phyloP scores from a whole-genome alignment of 2,888 invertebrate genomes.

The Acrocyrtus sp. region DNA sequence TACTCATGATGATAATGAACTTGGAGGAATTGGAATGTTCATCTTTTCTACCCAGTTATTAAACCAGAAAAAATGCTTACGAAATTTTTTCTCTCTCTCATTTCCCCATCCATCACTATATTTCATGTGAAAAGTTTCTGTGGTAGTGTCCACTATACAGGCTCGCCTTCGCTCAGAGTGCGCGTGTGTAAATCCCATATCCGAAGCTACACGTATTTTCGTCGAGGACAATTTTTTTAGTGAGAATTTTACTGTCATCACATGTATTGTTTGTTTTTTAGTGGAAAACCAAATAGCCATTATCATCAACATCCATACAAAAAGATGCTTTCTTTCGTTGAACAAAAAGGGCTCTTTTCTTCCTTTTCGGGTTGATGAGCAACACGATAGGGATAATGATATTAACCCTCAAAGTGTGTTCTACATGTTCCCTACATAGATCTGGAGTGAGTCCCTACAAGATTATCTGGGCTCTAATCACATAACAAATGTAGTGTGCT shows the following conservation, averaged over 20 bases:
- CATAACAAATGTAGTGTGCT: no score
- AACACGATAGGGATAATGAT: slow-evolving; percentile 23
- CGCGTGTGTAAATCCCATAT: no score
- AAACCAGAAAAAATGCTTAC: slow-evolving; percentile 1
- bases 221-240: neutral
- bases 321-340: neutral
- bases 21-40: slow-evolving; percentile 12
- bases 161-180: no score
- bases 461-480: slow-evolving; percentile 33
- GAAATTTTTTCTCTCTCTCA: neutral
- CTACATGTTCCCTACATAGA: slow-evolving; percentile 16
- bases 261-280: neutral
- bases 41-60: slow-evolving; percentile 9
- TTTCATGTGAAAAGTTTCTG: no score
- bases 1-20: neutral
- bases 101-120: slow-evolving; percentile 3
- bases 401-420: slow-evolving; percentile 25
- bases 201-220: no score
- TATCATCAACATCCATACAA: neutral
- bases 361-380: slow-evolving; percentile 14
- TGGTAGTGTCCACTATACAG: no score
- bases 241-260: slow-evolving; percentile 10
- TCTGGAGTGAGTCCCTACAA: slow-evolving; percentile 1
- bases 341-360: slow-evolving; percentile 1
- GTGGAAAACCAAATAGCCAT: neutral